These are phyloP conservation scores for Steinernema scapterisci DNA, from an alignment of 2,888 invertebrate genomes.

Conservation along the genomic window DNA sequence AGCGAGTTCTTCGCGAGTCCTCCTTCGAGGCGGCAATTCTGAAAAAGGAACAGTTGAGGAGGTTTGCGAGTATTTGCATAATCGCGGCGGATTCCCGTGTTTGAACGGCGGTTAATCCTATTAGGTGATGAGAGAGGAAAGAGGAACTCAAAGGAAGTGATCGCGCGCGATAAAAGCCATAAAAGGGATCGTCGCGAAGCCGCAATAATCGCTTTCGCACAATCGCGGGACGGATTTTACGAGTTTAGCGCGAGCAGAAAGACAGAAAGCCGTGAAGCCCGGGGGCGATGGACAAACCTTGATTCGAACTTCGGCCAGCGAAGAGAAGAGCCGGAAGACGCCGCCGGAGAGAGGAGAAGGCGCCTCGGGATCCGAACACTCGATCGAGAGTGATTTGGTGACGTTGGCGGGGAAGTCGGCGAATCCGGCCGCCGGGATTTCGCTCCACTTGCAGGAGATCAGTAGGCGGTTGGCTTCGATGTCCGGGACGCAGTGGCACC, in stretches of 20 bases:
- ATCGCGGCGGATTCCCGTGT: conserved; percentile 26
- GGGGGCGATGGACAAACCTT: not conserved
- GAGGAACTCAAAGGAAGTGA: conserved; percentile 11
- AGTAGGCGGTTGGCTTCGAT: conserved; percentile 40
- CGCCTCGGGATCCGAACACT: conserved; percentile 36
- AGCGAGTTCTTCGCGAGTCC: conserved; percentile 36
- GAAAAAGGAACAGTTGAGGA: conserved; percentile 33
- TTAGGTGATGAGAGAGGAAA: conserved; percentile 16
- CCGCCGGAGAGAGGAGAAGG: conserved; percentile 17
- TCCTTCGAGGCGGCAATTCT: conserved; percentile 38
- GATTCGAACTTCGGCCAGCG: conserved; percentile 15
- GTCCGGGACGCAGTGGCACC: conserved; percentile 61
- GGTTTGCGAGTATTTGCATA: conserved; percentile 13
- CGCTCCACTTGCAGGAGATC: conserved; percentile 41
- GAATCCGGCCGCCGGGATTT: conserved; percentile 31
- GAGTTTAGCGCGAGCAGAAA: not conserved
- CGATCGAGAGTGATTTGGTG: conserved; percentile 45
- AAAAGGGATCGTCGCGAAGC: conserved; percentile 14
- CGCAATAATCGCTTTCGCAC: conserved; percentile 19
- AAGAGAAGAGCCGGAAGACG: conserved; percentile 7
- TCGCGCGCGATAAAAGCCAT: conserved; percentile 4
- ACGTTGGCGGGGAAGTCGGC: conserved; percentile 43
- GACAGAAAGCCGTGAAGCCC: not conserved
- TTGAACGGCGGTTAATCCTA: conserved; percentile 27
- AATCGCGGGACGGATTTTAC: not conserved